Conservation (phyloP, 1,140 invertebrate species). For the Lamellibrachia luymesi region DNA sequence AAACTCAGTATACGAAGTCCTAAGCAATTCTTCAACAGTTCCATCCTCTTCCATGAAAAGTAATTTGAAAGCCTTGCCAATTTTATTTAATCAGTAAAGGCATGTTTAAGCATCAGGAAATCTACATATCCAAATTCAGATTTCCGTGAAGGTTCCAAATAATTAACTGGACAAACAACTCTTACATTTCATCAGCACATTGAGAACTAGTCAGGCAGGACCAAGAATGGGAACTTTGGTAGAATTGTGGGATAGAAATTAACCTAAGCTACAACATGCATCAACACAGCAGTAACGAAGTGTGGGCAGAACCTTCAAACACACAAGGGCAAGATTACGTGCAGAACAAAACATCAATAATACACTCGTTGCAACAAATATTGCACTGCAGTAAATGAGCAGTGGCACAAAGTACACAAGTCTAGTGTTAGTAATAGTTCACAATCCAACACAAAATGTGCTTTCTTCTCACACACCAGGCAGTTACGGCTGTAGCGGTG, state of each 20-base stretch:
- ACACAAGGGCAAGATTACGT: not conserved
- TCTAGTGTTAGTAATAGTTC: not conserved
- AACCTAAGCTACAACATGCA: not conserved
- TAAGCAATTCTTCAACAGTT: not conserved
- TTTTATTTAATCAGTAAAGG: not conserved
- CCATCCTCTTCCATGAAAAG: not conserved
- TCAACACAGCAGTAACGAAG: not conserved
- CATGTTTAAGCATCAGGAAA: not conserved
- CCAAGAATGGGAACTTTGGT: not conserved
- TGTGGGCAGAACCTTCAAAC: not conserved
- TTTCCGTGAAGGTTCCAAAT: not conserved
- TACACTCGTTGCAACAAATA: not conserved
- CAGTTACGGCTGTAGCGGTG: not conserved
- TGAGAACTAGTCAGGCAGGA: too few relatives aligned
- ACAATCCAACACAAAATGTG: not conserved
- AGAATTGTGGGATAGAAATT: not conserved
- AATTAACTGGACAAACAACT: not conserved
- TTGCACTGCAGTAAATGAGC: not conserved
- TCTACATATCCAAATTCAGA: not conserved
- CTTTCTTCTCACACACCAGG: not conserved
- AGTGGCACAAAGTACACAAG: not conserved
- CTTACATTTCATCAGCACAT: too few relatives aligned
- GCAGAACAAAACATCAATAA: not conserved
- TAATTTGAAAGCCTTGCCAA: not conserved
- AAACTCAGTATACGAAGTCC: not conserved